These are phyloP conservation scores for Ormia ochracea DNA, from an alignment of 2,888 invertebrate species.

Conservation along the genomic window DNA sequence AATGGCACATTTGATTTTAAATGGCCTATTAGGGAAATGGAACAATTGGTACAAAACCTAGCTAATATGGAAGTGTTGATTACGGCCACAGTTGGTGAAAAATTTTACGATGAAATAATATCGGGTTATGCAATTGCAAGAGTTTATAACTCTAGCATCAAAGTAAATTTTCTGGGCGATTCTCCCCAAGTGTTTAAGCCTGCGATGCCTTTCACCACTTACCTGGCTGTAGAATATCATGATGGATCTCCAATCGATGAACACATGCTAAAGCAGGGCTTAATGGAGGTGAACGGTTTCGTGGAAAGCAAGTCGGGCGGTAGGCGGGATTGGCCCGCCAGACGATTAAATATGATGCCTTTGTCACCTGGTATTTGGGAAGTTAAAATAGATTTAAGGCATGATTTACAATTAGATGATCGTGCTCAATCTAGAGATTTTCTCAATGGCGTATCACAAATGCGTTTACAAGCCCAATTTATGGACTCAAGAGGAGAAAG, in stretches of 20 bases:
- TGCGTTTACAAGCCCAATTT: constrained; percentile 83
- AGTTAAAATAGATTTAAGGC: constrained; percentile 85
- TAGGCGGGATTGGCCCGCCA: constrained; percentile 81
- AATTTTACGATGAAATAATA: constrained; percentile 87
- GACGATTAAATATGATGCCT: constrained; percentile 81
- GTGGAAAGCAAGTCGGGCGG: constrained; percentile 82
- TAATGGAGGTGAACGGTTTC: constrained; percentile 82
- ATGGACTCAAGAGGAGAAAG: constrained; percentile 83
- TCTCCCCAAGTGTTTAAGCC: constrained; percentile 97
- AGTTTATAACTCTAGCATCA: constrained; percentile 91
- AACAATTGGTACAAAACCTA: constrained; percentile 79
- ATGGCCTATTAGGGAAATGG: constrained; percentile 87
- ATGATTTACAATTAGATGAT: constrained; percentile 79
- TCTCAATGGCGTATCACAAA: constrained; percentile 82
- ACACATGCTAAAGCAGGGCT: constrained; percentile 81
- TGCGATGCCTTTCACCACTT: constrained; percentile 91
- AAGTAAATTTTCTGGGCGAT: constrained; percentile 90
- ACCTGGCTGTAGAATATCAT: constrained; percentile 92
- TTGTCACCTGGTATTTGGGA: constrained; percentile 88
- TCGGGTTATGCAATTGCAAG: constrained; percentile 92
- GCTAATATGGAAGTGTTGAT: constrained; percentile 87
- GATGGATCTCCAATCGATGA: constrained; percentile 88
- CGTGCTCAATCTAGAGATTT: constrained; percentile 80
- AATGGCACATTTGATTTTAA: constrained; percentile 91
- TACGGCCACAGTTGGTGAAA: constrained; percentile 91